Evolutionary conservation across 2,113 vertebrate genomes (phyloP).

Genomic region (Neotragus pygmaeus): DNA sequence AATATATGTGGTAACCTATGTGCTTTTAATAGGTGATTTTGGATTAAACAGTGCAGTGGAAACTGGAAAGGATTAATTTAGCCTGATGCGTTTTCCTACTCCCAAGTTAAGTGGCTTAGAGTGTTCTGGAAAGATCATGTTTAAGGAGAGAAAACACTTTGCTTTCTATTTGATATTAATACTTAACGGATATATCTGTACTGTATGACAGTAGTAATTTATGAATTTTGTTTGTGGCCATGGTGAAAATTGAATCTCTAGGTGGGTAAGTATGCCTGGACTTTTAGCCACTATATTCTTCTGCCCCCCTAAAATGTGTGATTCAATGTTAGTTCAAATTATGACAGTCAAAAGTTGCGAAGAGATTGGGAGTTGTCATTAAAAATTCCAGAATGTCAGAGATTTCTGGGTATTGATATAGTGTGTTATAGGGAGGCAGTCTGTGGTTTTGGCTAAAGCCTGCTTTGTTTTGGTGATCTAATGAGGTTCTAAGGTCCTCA

Average conservation of each 20-base stretch:
- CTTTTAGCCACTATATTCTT: background rate
- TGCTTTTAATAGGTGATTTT: slow-evolving; percentile 57
- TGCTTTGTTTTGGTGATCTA: background rate
- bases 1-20: slow-evolving; percentile 42
- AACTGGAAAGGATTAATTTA: slow-evolving; percentile 57
- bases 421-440: background rate
- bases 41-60: slow-evolving; percentile 56
- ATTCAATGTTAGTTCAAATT: slow-evolving; percentile 3
- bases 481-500: background rate
- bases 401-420: background rate
- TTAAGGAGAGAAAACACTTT: slow-evolving; percentile 53
- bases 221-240: slow-evolving; percentile 31
- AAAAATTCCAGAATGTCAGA: slow-evolving; percentile 1
- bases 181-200: slow-evolving; percentile 6
- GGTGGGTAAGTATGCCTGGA: background rate
- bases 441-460: background rate
- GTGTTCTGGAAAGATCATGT: slow-evolving; percentile 52
- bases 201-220: background rate
- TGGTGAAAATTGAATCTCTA: background rate
- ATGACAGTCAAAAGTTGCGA: slow-evolving; percentile 3
- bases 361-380: background rate
- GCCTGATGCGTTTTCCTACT: background rate
- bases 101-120: slow-evolving; percentile 27
- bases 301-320: background rate
- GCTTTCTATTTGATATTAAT: slow-evolving; percentile 46